Conservation (phyloP, 2,888 invertebrate species). For the Steromphala cineraria region DNA sequence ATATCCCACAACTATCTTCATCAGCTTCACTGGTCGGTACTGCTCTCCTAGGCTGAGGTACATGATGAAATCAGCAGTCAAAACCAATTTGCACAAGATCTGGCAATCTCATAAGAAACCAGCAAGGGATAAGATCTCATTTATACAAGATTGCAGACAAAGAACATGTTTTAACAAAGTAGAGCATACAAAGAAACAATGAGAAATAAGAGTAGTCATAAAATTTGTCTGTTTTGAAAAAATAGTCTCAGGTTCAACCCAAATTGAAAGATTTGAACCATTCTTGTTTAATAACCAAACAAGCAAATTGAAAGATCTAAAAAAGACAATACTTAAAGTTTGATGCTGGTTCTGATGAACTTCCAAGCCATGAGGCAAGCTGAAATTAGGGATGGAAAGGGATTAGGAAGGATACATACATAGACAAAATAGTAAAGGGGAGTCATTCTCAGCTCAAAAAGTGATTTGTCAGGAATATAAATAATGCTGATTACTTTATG, state of each 20-base stretch:
- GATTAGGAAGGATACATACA: no score
- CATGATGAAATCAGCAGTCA: neutral
- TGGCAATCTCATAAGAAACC: no score
- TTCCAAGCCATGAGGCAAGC: constrained; percentile 83
- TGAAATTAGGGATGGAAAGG: constrained; percentile 30
- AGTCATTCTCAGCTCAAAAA: neutral
- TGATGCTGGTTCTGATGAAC: constrained; percentile 64
- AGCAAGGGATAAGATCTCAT: no score
- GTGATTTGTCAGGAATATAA: neutral
- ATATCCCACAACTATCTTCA: constrained; percentile 84
- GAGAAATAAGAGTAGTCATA: no score
- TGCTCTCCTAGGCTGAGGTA: constrained; percentile 82
- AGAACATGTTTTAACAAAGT: no score
- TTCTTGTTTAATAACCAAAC: neutral
- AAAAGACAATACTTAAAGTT: constrained; percentile 69
- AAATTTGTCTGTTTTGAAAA: no score
- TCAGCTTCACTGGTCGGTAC: constrained; percentile 84
- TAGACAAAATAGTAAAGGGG: neutral
- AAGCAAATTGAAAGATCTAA: neutral
- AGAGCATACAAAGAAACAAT: no score
- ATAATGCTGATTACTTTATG: neutral
- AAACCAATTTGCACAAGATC: no score
- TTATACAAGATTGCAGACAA: no score
- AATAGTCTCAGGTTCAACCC: no score
- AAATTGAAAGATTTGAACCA: no score